A percentile compares a stretch with the other conserved stretches of the same genome.
These are phyloP conservation scores for Molanna angustata DNA, from an alignment of 2,888 invertebrate species.

Conservation along the genomic window DNA sequence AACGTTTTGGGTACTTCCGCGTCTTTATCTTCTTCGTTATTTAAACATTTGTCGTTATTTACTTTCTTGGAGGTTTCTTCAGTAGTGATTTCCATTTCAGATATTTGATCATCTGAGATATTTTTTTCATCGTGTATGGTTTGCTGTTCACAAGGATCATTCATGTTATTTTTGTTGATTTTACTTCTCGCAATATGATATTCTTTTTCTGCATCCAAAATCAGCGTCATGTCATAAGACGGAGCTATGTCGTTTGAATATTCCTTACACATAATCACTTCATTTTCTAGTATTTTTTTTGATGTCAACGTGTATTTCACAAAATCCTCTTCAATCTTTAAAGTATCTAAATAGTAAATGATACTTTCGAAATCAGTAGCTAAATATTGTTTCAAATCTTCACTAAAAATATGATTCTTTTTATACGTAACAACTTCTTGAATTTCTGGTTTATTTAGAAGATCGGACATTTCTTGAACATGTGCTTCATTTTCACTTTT, in stretches of 20 bases:
- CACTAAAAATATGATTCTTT: too few species aligned
- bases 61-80: not conserved
- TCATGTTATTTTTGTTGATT: too few species aligned
- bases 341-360: constrained; percentile 37
- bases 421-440: too few species aligned
- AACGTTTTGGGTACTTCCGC: too few species aligned
- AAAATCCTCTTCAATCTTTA: constrained; percentile 37
- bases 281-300: not conserved
- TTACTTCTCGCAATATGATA: too few species aligned
- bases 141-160: too few species aligned
- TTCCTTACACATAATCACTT: not conserved
- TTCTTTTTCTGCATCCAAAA: constrained; percentile 16
- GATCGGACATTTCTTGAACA: not conserved
- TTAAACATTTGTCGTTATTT: not conserved
- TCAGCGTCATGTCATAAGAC: constrained; percentile 11
- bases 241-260: constrained; percentile 1
- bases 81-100: too few species aligned
- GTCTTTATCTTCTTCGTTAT: not conserved
- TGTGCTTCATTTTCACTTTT: constrained; percentile 1
- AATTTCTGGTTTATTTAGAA: not conserved
- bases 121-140: too few species aligned
- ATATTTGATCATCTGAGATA: too few species aligned
- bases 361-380: constrained; percentile 15
- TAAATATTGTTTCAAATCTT: too few species aligned
- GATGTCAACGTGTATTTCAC: not conserved